Evolutionary conservation across 1,140 invertebrate genomes (phyloP), one percentile per base, ranked within the genome.

Genomic region (Phenacoccus solenopsis): DNA sequence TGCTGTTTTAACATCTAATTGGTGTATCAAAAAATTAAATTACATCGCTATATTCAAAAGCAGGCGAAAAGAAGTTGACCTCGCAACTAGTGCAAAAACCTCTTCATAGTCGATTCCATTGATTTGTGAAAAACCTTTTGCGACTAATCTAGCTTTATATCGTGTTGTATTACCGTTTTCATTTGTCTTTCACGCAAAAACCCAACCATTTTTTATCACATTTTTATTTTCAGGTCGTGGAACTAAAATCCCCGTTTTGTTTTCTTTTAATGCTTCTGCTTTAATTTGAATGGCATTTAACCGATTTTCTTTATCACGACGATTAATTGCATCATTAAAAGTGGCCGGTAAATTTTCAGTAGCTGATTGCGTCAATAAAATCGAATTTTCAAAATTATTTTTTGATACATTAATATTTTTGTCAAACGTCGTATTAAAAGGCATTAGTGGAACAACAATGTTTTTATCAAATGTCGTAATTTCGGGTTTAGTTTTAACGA

Each of bases 71-170:
- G 78, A 75, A 32, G 74, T 73, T 71, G 74, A 72, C 32, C 75
- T 72, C 1, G 77, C 72, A 0, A 78, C 76, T 59, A 75, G 77
- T 2, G 76, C 74, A 74, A 78, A 80, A n/a, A 73, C 76, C 57
- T 79, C 76, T 21, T 73, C 57, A 72, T 77, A 80, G 72, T 79
- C 77, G 28, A 74, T 68, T 61, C 76, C 77, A 61, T 72, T 68
- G 21, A 70, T 71, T 73, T 80, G 79, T n/a, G 67, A 72, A 73
- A 76, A 81, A 13, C 81, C 80, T 72, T 79, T 78, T 5, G 80
- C 78, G 4, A 83, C 79, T 13, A 82, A 71, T 28, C 80, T 69
- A 27, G 80, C 80, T 72, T 80, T 80, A 68, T 77, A 78, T 68
- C 61, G 72, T 20, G 70, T 72, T 10, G 75, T 73, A 61, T 74